These are phyloP conservation scores for Tyria jacobaeae DNA, from an alignment of 2,888 invertebrate genomes.

Conservation along the genomic window DNA sequence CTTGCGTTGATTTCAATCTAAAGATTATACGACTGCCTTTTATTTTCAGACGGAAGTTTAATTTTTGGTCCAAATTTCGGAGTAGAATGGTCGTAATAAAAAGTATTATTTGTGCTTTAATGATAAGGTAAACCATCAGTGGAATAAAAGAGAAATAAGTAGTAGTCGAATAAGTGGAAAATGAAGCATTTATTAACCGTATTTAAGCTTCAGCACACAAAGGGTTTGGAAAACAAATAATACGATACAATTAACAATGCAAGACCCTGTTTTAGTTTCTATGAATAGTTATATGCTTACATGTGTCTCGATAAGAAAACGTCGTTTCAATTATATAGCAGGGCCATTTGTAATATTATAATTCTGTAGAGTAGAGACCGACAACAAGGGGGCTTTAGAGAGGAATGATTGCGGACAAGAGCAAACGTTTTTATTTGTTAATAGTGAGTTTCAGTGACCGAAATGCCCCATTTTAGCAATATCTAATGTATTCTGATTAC, in stretches of 20 bases:
- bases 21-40: conserved; percentile 16
- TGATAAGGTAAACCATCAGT: too few relatives aligned
- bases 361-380: background rate
- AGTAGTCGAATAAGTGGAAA: too few relatives aligned
- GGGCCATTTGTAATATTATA: background rate
- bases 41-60: conserved; percentile 12
- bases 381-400: background rate
- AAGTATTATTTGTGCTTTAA: too few relatives aligned
- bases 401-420: background rate
- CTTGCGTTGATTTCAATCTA: conserved; percentile 17
- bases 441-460: too few relatives aligned
- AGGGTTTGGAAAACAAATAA: background rate
- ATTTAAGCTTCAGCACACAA: too few relatives aligned
- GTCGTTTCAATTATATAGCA: background rate
- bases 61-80: background rate
- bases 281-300: background rate
- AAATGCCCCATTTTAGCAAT: too few relatives aligned
- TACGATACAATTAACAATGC: background rate
- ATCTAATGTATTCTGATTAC: too few relatives aligned
- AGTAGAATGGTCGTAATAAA: background rate
- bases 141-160: too few relatives aligned
- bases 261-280: background rate
- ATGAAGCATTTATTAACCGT: too few relatives aligned
- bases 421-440: background rate
- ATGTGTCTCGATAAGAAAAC: too few relatives aligned